A percentile compares a stretch with the other conserved stretches of the same genome.
These are phyloP conservation scores for Eurytoma californica DNA, from an alignment of 2,888 invertebrate genomes.

Conservation along the genomic window DNA sequence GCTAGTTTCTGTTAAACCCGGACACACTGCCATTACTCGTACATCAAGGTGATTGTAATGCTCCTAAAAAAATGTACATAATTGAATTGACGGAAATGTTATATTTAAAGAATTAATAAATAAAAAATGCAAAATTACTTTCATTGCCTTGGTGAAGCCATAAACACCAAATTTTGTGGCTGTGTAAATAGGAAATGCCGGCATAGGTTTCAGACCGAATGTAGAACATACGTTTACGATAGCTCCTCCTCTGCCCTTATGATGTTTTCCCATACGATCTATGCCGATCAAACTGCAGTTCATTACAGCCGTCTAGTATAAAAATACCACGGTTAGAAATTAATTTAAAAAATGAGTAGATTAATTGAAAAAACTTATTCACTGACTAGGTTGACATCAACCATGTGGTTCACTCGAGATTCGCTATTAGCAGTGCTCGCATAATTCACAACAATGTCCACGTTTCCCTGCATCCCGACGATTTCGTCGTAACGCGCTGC, in stretches of 20 bases:
- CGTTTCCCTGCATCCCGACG: constrained; percentile 61
- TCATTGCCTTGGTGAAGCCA: constrained; percentile 66
- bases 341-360: not conserved
- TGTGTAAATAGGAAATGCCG: constrained; percentile 72
- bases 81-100: too few relatives aligned
- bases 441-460: constrained; percentile 77
- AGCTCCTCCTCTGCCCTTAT: constrained; percentile 77
- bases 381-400: constrained; percentile 70
- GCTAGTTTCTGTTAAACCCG: constrained; percentile 70
- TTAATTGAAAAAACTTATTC: not conserved
- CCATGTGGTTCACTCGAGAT: constrained; percentile 56
- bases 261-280: constrained; percentile 74
- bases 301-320: constrained; percentile 72
- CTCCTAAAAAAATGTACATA: constrained; percentile 58
- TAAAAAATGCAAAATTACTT: constrained; percentile 56
- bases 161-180: constrained; percentile 72
- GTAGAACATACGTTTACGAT: constrained; percentile 81
- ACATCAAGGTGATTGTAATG: constrained; percentile 70
- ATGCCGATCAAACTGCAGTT: constrained; percentile 72
- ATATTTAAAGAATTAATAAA: too few relatives aligned
- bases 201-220: constrained; percentile 76
- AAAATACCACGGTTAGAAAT: not conserved
- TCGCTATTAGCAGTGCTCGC: constrained; percentile 67
- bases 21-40: constrained; percentile 69
- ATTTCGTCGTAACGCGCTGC: constrained; percentile 70